Conservation (phyloP, 2,113 vertebrate genomes). For the Phoxinus phoxinus region DNA sequence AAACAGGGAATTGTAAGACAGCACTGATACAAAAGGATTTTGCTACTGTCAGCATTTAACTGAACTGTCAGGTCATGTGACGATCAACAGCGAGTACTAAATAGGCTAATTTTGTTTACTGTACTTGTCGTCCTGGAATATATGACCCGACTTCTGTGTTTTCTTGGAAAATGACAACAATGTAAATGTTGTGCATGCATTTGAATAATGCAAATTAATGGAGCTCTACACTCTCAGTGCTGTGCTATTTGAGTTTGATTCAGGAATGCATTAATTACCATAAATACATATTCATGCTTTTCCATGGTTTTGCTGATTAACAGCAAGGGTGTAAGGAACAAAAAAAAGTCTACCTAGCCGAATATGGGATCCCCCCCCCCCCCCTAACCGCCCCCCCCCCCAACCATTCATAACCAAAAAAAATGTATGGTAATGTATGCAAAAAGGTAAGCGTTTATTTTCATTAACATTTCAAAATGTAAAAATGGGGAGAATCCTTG, state of each 20-base stretch:
- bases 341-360: neutral
- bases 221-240: neutral
- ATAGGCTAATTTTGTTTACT: neutral
- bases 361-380: neutral
- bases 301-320: constrained; percentile 33
- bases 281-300: constrained; percentile 47
- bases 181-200: constrained; percentile 20
- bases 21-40: neutral
- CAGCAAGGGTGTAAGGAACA: constrained; percentile 3
- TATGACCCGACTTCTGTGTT: constrained; percentile 2
- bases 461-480: constrained; percentile 8
- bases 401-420: neutral
- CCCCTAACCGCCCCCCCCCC: too few relatives aligned
- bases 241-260: constrained; percentile 23
- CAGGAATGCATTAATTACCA: constrained; percentile 16
- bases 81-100: neutral
- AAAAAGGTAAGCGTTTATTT: constrained; percentile 12
- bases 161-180: constrained; percentile 27
- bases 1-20: neutral
- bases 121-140: neutral
- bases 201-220: constrained; percentile 27
- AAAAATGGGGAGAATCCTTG: neutral
- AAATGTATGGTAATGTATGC: neutral
- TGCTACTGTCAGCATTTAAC: neutral
- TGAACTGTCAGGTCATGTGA: neutral